phyloP scores from a whole-genome alignment of 2,113 vertebrate species.

The Apeltes quadracus region DNA sequence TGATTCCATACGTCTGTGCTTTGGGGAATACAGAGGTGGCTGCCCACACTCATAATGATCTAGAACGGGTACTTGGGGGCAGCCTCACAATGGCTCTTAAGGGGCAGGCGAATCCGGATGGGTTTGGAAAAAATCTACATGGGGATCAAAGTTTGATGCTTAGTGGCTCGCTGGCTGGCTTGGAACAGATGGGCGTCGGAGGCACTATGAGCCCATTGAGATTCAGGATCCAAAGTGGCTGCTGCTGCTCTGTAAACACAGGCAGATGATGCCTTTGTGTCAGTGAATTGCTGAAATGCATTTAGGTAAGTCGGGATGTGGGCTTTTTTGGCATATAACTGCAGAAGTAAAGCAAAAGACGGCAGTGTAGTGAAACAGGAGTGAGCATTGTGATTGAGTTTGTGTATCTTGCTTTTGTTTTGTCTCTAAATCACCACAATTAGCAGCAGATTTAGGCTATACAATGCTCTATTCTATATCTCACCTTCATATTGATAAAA shows the following conservation, averaged over 20 bases:
- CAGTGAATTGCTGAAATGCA: slow-evolving; percentile 70
- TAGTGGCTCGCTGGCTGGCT: slow-evolving; percentile 79
- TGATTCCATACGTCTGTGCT: slow-evolving; percentile 75
- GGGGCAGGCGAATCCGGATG: slow-evolving; percentile 80
- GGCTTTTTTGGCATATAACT: slow-evolving; percentile 64
- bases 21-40: slow-evolving; percentile 81
- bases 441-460: slow-evolving; percentile 54
- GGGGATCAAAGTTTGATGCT: slow-evolving; percentile 83
- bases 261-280: slow-evolving; percentile 79
- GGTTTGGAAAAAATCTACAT: slow-evolving; percentile 81
- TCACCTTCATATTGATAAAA: slow-evolving; percentile 26
- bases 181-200: slow-evolving; percentile 84
- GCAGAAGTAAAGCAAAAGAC: slow-evolving; percentile 60
- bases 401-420: slow-evolving; percentile 58
- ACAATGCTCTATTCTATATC: slow-evolving; percentile 35
- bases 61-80: slow-evolving; percentile 78
- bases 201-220: slow-evolving; percentile 81
- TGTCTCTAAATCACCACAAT: slow-evolving; percentile 56
- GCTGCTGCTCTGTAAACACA: slow-evolving; percentile 79
- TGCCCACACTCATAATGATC: slow-evolving; percentile 83
- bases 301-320: slow-evolving; percentile 66
- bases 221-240: slow-evolving; percentile 83
- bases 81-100: slow-evolving; percentile 78
- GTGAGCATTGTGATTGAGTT: slow-evolving; percentile 67
- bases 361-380: slow-evolving; percentile 65